Base-by-base conservation (phyloP, 2,113 vertebrate species). In the Limnothrissa miodon region DNA sequence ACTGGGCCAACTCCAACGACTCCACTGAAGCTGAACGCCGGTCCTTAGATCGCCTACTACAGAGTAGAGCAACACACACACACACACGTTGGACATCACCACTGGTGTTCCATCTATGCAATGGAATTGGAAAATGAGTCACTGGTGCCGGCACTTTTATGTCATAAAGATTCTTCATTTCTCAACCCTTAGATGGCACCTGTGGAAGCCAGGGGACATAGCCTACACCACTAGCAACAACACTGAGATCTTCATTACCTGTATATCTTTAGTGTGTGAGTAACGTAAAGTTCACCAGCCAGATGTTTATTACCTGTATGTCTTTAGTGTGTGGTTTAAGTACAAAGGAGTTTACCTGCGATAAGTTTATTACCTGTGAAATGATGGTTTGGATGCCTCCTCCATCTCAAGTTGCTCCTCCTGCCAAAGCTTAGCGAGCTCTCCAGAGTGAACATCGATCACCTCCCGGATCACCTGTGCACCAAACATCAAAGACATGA, bases 381-480 rank as follows among this genome's bases (percentile, higher is more conserved):
- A 86, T 62, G 94, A 89, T 59, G 89, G 88, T 80, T 93, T 93
- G 0, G 88, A 84, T 39, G 19, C 36, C 84, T n/a, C 93, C 92
- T 79, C 92, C 59, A 95, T 46, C 80, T 89, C 21, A 42, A 6
- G 0, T 15, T 87, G 91, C 21, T 97, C 96, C 10, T 97, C 96
- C 46, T 93, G 95, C 97, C 98, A 99, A 23, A 98, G 94, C 82
- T 89, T 92, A 86, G 92, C 88, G n/a, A 99, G 95, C 82, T 98
- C 97, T 80, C 93, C 96, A 89, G 98, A 98, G 90, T 99, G 98
- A 19, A 99, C 96, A 23, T 88, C 93, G 83, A 99, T 99, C 81
- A 99, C 98, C 83, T 99, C 97, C 70, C 97, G 94, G 83, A 99
- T 99, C 46, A 99, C 96, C 97, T 99, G 82, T 8, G 23, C 45